A percentile compares a stretch with the other conserved stretches of the same genome.
Evolutionary conservation across 2,888 invertebrate species (phyloP).

Genomic region (Lydus trimaculatus): DNA sequence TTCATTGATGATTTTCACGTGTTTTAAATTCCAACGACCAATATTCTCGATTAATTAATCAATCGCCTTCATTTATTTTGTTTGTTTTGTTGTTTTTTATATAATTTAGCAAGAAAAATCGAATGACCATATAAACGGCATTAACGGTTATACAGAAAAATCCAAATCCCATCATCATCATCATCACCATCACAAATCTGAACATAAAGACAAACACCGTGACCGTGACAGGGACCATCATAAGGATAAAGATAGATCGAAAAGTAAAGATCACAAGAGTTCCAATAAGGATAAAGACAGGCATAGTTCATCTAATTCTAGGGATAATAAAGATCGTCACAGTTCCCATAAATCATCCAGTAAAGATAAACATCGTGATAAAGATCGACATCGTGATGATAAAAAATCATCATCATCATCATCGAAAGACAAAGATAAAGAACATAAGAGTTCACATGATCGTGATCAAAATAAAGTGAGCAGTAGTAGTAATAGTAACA

Average conservation of each 20-base stretch:
- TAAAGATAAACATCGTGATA: conserved; percentile 51
- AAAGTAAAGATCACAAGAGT: conserved; percentile 48
- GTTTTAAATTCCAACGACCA: conserved; percentile 14
- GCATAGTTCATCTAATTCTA: conserved; percentile 52
- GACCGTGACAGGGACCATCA: conserved; percentile 69
- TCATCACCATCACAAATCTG: conserved; percentile 62
- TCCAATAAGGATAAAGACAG: conserved; percentile 55
- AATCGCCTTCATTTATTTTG: too few species aligned
- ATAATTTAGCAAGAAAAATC: conserved; percentile 38
- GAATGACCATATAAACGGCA: conserved; percentile 70
- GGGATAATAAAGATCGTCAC: conserved; percentile 59
- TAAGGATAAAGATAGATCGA: conserved; percentile 58
- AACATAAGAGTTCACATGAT: conserved; percentile 52
- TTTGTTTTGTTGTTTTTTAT: conserved; percentile 15
- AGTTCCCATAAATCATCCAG: conserved; percentile 47
- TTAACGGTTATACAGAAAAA: conserved; percentile 74
- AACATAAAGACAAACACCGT: conserved; percentile 72
- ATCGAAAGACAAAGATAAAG: conserved; percentile 55
- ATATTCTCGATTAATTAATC: too few species aligned
- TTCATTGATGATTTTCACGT: conserved; percentile 26
- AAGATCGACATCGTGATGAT: conserved; percentile 50
- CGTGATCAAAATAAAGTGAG: not conserved
- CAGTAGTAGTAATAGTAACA: not conserved
- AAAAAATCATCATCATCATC: conserved; percentile 56
- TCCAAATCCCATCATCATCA: conserved; percentile 57